phyloP scores from a whole-genome alignment of 2,797 vertebrate species.

The Tapirus indicus region DNA sequence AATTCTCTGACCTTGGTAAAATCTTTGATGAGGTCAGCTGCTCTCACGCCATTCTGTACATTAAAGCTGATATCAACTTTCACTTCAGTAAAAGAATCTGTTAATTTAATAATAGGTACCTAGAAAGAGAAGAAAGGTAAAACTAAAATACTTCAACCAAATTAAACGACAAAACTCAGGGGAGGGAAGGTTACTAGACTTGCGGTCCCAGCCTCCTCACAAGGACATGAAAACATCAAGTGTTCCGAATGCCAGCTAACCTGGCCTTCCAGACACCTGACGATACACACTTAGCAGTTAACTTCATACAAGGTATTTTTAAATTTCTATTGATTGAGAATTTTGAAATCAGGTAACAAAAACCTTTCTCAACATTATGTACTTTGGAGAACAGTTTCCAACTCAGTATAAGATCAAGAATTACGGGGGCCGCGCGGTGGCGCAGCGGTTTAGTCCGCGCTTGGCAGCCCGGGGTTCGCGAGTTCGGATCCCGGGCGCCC shows the following conservation, averaged over 20 bases:
- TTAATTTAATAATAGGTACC: constrained; percentile 99
- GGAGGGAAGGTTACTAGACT: not conserved
- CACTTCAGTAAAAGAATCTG: constrained; percentile 97
- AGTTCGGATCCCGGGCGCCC: too few species aligned
- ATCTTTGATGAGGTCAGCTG: constrained; percentile 97
- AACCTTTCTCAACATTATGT: not conserved
- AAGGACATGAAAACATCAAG: not conserved
- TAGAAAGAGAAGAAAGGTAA: constrained; percentile 83
- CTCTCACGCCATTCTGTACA: constrained; percentile 97
- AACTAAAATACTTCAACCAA: not conserved
- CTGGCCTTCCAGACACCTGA: not conserved
- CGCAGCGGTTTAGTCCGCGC: too few species aligned
- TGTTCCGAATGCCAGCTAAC: not conserved
- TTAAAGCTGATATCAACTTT: constrained; percentile 99
- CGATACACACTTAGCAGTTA: not conserved
- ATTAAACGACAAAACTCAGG: not conserved
- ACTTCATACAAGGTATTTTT: not conserved
- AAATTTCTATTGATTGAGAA: not conserved
- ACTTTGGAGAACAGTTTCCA: constrained; percentile 21
- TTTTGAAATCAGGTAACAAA: not conserved
- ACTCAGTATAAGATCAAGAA: not conserved
- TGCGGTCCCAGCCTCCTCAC: not conserved
- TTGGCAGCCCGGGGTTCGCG: too few species aligned
- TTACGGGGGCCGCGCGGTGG: too few species aligned
- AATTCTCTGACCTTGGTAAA: constrained; percentile 95